Conservation (phyloP, 2,113 vertebrate species). For the Myiozetetes cayanensis region DNA sequence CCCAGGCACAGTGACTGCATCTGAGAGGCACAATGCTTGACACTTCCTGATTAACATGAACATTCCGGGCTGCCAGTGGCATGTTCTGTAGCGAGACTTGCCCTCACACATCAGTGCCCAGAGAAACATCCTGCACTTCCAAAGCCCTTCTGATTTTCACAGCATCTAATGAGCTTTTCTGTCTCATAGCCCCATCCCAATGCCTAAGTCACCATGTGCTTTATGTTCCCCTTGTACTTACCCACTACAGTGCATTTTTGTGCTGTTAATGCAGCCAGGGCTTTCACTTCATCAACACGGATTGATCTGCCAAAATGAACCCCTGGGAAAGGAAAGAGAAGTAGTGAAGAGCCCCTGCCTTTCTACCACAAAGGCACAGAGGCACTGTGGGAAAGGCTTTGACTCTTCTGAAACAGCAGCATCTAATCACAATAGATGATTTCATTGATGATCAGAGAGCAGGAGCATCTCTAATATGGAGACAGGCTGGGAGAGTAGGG, state of each 20-base stretch:
- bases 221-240: not conserved
- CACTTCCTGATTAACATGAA: not conserved
- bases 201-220: not conserved
- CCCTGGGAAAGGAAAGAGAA: conserved; percentile 4
- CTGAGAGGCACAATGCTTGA: not conserved
- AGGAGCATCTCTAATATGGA: not conserved
- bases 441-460: not conserved
- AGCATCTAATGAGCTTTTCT: not conserved
- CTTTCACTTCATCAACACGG: not conserved
- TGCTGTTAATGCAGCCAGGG: conserved; percentile 39
- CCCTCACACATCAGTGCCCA: not conserved
- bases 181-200: not conserved
- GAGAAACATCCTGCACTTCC: not conserved
- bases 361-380: not conserved
- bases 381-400: not conserved
- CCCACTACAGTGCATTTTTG: not conserved
- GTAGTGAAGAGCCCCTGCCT: not conserved
- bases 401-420: not conserved
- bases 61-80: not conserved
- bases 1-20: not conserved
- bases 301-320: conserved; percentile 7
- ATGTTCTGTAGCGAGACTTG: not conserved
- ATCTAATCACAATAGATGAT: not conserved
- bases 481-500: not conserved
- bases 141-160: not conserved